Evolutionary conservation across 1,140 invertebrate species (phyloP), one percentile per base, ranked within the genome.

Genomic region (Alviniconcha marisindica): DNA sequence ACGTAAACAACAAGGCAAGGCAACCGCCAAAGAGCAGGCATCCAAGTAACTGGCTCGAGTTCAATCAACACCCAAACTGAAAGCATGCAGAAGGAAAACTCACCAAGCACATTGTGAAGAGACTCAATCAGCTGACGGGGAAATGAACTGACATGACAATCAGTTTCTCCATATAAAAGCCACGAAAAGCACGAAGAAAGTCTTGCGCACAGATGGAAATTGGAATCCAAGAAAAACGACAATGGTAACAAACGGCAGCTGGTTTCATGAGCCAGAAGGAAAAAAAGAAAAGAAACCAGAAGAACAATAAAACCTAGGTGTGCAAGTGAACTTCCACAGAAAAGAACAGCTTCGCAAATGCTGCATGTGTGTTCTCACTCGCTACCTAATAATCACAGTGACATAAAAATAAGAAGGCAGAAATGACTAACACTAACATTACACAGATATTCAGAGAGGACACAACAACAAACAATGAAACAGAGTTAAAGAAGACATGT

Each of bases 11-110:
- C 63, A 15, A 71, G 33, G 33, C 69, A 71, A 40, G 1, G 36
- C 69, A 71, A 71, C 36, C 18, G 38, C 69, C 69, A 71, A 31
- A 66, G 33, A 1, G 69, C 69, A 71, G 33, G 10, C 24, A 71
- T 38, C 36, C 69, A 71, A 71, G 18, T 18, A 71, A 71, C 5
- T 33, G 7, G 33, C 28, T 69, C 63, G 36, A 69, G 0, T 40
- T 33, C 77, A 78, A 10, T 42, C 18, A 80, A 80, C 78, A 80
- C n/a, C 78, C 33, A 69, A 80, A 80, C 78, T 76, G 38, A 69
- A 66, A 66, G 78, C 78, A 80, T 44, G 78, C 78, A 80, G 40
- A 60, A 76, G 33, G 77, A 44, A 44, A 80, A 80, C 78, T 80
- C 78, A 80, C 78, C 78, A 80, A 80, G 60, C 56, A 36, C 31